A percentile compares a stretch with the other conserved stretches of the same genome.
Conservation (phyloP, 2,113 vertebrate species). For the Gobio gobio region DNA sequence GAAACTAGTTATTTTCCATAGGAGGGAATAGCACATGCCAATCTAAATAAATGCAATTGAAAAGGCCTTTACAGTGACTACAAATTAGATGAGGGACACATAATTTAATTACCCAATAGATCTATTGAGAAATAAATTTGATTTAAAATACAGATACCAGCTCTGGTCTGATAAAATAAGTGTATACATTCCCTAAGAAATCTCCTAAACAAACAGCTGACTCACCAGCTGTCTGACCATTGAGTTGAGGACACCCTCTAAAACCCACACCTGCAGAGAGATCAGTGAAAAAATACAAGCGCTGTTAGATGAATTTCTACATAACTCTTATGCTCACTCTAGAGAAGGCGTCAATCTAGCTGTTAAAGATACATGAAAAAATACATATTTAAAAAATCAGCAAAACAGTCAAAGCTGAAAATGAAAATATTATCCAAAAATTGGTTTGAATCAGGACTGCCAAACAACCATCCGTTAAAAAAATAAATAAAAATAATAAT, state of each 20-base stretch:
- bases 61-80: background rate
- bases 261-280: background rate
- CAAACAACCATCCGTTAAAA: no score
- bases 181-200: background rate
- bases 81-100: background rate
- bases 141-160: background rate
- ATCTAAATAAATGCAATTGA: background rate
- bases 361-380: no score
- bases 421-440: no score
- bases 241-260: background rate
- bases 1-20: background rate
- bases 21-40: background rate
- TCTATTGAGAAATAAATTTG: background rate
- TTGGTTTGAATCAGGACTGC: no score
- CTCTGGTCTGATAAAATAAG: background rate
- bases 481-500: no score
- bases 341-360: no score
- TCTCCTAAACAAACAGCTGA: background rate
- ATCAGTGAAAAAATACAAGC: background rate
- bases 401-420: no score
- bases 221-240: background rate
- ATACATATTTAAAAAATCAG: no score
- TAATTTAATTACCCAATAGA: background rate
- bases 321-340: no score
- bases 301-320: no score